Conservation (phyloP, 92 coral and sea anemone genomes). For the Galaxea fascicularis region DNA sequence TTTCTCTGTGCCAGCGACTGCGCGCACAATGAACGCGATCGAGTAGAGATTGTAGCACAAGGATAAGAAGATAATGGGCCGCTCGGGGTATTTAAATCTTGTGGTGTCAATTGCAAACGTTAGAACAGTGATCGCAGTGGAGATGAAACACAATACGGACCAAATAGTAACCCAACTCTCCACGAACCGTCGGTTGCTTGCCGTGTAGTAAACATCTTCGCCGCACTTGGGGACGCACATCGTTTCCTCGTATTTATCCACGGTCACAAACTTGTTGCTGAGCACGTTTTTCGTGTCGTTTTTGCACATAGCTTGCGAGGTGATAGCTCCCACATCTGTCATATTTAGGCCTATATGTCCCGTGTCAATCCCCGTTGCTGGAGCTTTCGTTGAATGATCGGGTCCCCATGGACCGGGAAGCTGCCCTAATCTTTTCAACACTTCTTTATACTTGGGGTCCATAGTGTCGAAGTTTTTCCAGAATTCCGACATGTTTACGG, state of each 20-base stretch:
- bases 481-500: constrained; percentile 74
- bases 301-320: constrained; percentile 50
- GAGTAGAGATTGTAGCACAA: constrained; percentile 95
- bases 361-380: constrained; percentile 13
- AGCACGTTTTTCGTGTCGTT: constrained; percentile 69
- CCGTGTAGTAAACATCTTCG: constrained; percentile 77
- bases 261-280: constrained; percentile 70
- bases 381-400: constrained; percentile 28
- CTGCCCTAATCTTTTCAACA: constrained; percentile 61
- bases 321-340: neutral
- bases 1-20: constrained; percentile 80
- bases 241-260: constrained; percentile 67
- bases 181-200: constrained; percentile 83
- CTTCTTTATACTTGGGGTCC: constrained; percentile 72
- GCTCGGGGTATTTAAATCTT: constrained; percentile 96
- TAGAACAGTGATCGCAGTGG: constrained; percentile 88
- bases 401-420: constrained; percentile 40
- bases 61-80: constrained; percentile 95
- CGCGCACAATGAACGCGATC: constrained; percentile 81
- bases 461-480: constrained; percentile 60
- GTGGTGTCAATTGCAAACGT: constrained; percentile 94
- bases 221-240: constrained; percentile 86
- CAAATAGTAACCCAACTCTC: constrained; percentile 93
- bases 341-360: constrained; percentile 1
- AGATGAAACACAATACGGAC: constrained; percentile 92